Evolutionary conservation across 2,113 vertebrate genomes (phyloP).

Genomic region (Ivindomyrus marchei): DNA sequence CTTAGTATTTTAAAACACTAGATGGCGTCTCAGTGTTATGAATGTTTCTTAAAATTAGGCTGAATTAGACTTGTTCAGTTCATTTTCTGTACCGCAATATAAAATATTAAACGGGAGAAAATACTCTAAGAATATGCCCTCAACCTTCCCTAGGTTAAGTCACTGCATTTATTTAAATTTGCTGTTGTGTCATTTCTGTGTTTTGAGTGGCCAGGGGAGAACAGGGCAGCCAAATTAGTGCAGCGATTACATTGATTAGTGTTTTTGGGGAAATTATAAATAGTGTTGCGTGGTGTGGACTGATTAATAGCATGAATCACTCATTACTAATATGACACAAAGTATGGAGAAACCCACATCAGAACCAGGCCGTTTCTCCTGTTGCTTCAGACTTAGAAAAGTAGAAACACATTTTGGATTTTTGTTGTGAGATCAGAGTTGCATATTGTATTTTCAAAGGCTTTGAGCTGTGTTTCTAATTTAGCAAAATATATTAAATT

Average conservation of each 20-base stretch:
- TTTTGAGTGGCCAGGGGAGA: neutral
- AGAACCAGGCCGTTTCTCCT: neutral
- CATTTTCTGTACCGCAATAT: neutral
- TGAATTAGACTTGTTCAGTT: neutral
- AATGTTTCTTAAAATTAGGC: neutral
- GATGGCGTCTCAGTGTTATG: neutral
- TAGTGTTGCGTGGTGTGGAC: neutral
- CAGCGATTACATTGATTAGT: neutral
- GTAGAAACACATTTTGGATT: neutral
- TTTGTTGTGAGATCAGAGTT: neutral
- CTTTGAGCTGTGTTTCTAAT: neutral
- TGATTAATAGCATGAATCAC: neutral
- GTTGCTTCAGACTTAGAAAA: neutral
- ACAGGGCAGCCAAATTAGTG: neutral
- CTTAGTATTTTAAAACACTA: neutral
- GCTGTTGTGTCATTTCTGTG: neutral
- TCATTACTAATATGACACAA: neutral
- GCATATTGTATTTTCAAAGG: neutral
- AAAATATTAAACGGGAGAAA: neutral
- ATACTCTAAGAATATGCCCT: neutral
- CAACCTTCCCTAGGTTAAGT: neutral
- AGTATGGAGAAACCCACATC: neutral
- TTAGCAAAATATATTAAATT: neutral
- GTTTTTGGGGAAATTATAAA: neutral
- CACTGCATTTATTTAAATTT: neutral